Percentiles rank a stretch among this genome's conserved stretches.
phyloP scores from a whole-genome alignment of 2,797 vertebrate genomes.

The Neosalanx taihuensis region DNA sequence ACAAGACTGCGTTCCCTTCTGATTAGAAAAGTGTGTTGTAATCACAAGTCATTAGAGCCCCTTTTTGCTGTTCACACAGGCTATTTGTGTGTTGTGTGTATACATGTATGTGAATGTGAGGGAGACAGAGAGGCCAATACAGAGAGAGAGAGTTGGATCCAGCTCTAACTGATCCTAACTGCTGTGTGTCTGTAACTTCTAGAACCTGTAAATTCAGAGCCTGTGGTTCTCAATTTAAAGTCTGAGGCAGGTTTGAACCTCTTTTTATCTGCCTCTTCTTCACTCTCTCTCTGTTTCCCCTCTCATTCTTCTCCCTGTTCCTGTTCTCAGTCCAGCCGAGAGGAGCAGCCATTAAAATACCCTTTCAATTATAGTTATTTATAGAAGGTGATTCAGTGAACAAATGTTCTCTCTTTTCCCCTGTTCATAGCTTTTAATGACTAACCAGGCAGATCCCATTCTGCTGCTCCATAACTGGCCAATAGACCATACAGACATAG shows the following conservation, averaged over 20 bases:
- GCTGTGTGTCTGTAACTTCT: slow-evolving; percentile 29
- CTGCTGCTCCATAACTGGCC: slow-evolving; percentile 24
- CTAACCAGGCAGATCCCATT: slow-evolving; percentile 38
- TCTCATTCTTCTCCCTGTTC: slow-evolving; percentile 24
- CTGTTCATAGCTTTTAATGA: slow-evolving; percentile 43
- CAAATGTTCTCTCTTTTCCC: slow-evolving; percentile 41
- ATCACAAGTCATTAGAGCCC: not conserved
- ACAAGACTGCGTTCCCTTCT: not conserved
- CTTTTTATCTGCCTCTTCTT: slow-evolving; percentile 19
- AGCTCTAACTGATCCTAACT: slow-evolving; percentile 36
- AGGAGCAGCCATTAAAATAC: slow-evolving; percentile 52
- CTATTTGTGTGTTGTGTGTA: slow-evolving; percentile 17
- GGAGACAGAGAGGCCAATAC: slow-evolving; percentile 9
- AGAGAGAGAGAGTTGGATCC: slow-evolving; percentile 9
- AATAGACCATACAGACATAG: slow-evolving; percentile 1
- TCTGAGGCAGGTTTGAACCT: slow-evolving; percentile 43
- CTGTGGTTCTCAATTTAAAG: slow-evolving; percentile 47
- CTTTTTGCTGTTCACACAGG: slow-evolving; percentile 14
- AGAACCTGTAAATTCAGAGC: slow-evolving; percentile 18
- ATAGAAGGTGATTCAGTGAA: slow-evolving; percentile 48
- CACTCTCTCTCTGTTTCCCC: not conserved
- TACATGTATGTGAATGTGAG: slow-evolving; percentile 11
- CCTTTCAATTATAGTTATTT: slow-evolving; percentile 58
- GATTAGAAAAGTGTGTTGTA: not conserved
- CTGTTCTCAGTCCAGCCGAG: slow-evolving; percentile 29